phyloP scores from a whole-genome alignment of 2,113 vertebrate species.

The Phasianus colchicus region DNA sequence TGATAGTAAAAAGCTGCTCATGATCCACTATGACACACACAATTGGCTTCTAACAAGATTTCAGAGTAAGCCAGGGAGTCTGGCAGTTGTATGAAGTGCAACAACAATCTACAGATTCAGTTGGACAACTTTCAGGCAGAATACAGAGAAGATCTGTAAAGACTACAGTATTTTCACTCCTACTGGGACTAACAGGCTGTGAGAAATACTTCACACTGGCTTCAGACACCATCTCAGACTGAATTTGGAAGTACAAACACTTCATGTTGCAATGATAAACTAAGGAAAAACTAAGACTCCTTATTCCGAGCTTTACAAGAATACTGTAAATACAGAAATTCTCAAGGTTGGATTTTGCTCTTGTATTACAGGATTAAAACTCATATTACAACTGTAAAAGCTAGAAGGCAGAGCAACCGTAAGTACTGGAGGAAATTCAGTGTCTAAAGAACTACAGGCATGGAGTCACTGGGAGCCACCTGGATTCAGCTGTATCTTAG shows the following conservation, averaged over 20 bases:
- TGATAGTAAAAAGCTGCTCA: neutral
- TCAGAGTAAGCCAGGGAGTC: neutral
- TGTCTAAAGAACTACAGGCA: neutral
- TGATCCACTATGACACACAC: neutral
- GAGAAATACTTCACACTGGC: neutral
- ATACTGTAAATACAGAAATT: neutral
- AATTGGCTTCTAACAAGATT: neutral
- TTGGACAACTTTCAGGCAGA: neutral
- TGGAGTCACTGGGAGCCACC: neutral
- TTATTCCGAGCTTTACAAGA: neutral
- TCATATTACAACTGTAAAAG: neutral
- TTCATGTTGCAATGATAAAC: neutral
- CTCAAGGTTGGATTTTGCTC: neutral
- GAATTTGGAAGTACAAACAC: neutral
- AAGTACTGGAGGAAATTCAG: slow-evolving; percentile 8
- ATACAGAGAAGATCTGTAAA: neutral
- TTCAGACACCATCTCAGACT: neutral
- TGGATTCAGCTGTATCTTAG: neutral
- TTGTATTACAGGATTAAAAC: slow-evolving; percentile 28
- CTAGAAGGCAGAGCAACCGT: neutral
- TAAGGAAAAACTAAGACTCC: neutral
- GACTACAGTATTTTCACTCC: neutral
- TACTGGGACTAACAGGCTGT: neutral
- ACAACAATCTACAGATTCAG: neutral
- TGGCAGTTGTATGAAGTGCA: neutral